These are phyloP conservation scores for Pipa parva DNA, from an alignment of 2,113 vertebrate species.

Conservation along the genomic window DNA sequence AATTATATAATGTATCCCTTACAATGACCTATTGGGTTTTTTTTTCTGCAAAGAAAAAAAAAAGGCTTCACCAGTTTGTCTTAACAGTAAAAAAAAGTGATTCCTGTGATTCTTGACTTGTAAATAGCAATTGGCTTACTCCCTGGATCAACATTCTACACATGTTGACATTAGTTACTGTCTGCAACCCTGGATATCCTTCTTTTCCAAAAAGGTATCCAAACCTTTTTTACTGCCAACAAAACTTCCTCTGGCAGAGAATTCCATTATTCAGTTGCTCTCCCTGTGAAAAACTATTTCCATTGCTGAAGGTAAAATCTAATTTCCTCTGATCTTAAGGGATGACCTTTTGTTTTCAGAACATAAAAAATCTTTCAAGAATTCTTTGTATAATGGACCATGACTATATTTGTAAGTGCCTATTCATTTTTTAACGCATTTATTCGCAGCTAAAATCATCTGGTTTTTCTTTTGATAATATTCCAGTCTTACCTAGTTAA, in stretches of 20 bases:
- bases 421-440: too few species aligned
- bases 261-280: not conserved
- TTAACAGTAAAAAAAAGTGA: too few species aligned
- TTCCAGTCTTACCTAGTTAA: too few species aligned
- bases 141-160: not conserved
- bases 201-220: conserved; percentile 2
- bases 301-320: not conserved
- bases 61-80: too few species aligned
- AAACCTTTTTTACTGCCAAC: not conserved
- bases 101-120: not conserved
- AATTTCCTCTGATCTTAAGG: not conserved
- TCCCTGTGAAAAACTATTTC: not conserved
- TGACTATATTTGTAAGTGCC: too few species aligned
- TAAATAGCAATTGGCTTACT: not conserved
- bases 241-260: not conserved
- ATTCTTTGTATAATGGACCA: too few species aligned
- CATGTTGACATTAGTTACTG: not conserved
- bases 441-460: too few species aligned
- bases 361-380: too few species aligned
- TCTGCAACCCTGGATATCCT: not conserved
- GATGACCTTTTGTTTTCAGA: not conserved
- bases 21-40: too few species aligned
- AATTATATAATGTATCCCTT: too few species aligned
- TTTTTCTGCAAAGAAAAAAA: too few species aligned
- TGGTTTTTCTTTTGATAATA: too few species aligned